Conservation (phyloP, 2,113 vertebrate species). For the Poicephalus meyeri region DNA sequence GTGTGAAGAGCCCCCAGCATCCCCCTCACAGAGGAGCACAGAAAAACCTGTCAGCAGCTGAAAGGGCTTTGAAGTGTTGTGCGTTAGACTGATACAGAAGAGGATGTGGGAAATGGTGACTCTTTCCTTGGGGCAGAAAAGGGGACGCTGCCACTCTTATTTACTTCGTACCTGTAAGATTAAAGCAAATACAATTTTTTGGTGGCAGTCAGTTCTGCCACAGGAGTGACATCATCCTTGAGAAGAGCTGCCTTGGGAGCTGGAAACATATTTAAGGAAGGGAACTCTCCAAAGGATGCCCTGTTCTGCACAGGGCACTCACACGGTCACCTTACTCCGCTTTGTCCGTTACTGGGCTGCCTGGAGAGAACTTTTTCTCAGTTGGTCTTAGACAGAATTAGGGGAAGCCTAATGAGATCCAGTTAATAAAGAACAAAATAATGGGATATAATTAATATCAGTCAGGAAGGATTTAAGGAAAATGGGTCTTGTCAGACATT, state of each 20-base stretch:
- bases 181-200: not conserved
- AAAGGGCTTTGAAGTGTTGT: not conserved
- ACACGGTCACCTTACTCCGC: not conserved
- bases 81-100: rapidly evolving
- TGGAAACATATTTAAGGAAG: not conserved
- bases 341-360: rapidly evolving
- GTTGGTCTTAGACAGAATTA: not conserved
- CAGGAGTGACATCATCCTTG: not conserved
- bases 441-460: conserved; percentile 9
- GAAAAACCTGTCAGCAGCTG: not conserved
- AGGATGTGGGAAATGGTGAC: not conserved
- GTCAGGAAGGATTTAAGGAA: not conserved
- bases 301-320: not conserved
- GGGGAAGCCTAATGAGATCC: not conserved
- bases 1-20: too few species aligned
- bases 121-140: not conserved
- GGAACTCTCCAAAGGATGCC: not conserved
- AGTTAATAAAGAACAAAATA: conserved; percentile 19
- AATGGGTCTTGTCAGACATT: not conserved
- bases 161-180: not conserved
- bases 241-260: not conserved
- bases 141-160: rapidly evolving
- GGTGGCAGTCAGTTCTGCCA: not conserved
- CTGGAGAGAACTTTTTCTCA: not conserved
- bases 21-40: too few species aligned